Base-by-base conservation (phyloP, 2,113 vertebrate genomes). In the Gallinago undulata region DNA sequence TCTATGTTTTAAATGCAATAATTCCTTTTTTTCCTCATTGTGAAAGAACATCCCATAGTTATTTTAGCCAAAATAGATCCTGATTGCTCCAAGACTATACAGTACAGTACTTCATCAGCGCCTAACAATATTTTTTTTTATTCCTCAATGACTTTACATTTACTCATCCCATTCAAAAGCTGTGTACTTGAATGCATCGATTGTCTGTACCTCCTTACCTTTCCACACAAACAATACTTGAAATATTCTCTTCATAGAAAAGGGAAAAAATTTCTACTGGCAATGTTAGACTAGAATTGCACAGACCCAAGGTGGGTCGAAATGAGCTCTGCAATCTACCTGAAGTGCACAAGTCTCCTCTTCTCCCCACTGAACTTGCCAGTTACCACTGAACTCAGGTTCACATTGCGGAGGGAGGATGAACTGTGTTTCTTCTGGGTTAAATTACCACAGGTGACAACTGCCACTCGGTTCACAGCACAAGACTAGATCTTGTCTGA, bases 21-120 rank as follows among this genome's bases (percentile, higher is more conserved):
- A 31, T 90, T 94, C 68, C 50, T 25, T 59, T 84, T 90, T 93
- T 77, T 11, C 39, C 39, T 22, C 35, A 39, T 19, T 83, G 62
- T 47, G 73, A 90, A 89, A 90, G 87, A 91, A 67, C 24, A 63
- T 43, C 74, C 66, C 25, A 9, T 23, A 39, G 17, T 45, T 45
- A 70, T 93, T 94, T 88, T 62, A 95, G 59, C 86, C 55, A 84
- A 78, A 79, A 82, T 19, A 66, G 53, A 84, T 78, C 45, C 66
- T 2, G 12, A 21, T 25, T 31, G 9, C 84, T 90, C 47, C 73
- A 87, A 56, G 66, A 93, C 84, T 41, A 24, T 51, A 67, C n/a
- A 88, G 64, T 31, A 35, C 33, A 53, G 47, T 56, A 50, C 22
- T 81, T 94, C 85, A 30, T 50, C 86, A 85, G 80, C 69, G 43